These are phyloP conservation scores for Pollenia labialis DNA, from an alignment of 2,888 invertebrate species.

Conservation along the genomic window DNA sequence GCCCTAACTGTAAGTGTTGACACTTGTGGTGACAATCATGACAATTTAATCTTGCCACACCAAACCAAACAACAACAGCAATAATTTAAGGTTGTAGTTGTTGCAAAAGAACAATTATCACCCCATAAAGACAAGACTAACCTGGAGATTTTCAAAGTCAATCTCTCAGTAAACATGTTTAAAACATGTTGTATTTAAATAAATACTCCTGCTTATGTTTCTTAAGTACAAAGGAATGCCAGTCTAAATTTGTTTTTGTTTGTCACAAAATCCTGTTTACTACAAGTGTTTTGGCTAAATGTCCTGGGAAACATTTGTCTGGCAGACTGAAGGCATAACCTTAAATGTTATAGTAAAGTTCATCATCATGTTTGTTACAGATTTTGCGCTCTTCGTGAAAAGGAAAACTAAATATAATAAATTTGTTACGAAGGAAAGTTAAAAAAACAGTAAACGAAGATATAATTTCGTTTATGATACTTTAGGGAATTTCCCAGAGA, in stretches of 20 bases:
- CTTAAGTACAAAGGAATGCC: slow-evolving; percentile 11
- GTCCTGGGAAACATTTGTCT: slow-evolving; percentile 83
- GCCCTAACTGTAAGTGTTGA: slow-evolving; percentile 69
- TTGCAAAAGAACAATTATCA: slow-evolving; percentile 66
- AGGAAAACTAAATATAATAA: slow-evolving; percentile 7
- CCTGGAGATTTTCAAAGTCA: slow-evolving; percentile 17
- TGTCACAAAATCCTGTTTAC: slow-evolving; percentile 53
- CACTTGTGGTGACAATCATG: slow-evolving; percentile 76
- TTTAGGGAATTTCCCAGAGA: slow-evolving; percentile 42
- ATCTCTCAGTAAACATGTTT: slow-evolving; percentile 46
- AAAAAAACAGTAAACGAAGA: slow-evolving; percentile 29
- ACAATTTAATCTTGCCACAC: slow-evolving; percentile 74
- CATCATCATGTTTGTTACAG: slow-evolving; percentile 49
- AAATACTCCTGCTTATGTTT: slow-evolving; percentile 9
- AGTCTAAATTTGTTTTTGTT: slow-evolving; percentile 44
- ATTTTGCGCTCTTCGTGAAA: slow-evolving; percentile 24
- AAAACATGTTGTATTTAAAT: slow-evolving; percentile 56
- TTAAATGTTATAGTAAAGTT: slow-evolving; percentile 68
- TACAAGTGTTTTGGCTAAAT: slow-evolving; percentile 70
- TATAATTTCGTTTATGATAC: slow-evolving; percentile 69
- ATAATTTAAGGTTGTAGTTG: slow-evolving; percentile 28
- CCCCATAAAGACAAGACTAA: slow-evolving; percentile 55
- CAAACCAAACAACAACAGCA: slow-evolving; percentile 26
- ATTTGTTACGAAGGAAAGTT: background rate
- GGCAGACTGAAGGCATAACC: slow-evolving; percentile 74